A percentile compares a stretch with the other conserved stretches of the same genome.
Conservation (phyloP, 2,797 vertebrate genomes). For the Takifugu ocellatus region DNA sequence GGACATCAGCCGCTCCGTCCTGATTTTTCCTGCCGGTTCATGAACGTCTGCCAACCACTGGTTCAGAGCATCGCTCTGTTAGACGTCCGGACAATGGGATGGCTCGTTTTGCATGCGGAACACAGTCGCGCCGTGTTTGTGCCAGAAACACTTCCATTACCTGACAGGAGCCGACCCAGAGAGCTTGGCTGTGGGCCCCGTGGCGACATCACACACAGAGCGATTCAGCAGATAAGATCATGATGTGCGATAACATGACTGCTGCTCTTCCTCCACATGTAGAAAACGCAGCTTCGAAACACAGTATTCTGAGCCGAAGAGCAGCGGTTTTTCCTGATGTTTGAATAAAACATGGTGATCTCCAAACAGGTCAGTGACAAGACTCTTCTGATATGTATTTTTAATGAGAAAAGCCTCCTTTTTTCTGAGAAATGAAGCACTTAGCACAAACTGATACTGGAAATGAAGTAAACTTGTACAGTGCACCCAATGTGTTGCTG, state of each 20-base stretch:
- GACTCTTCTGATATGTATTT: neutral
- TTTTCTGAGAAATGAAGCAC: constrained; percentile 1
- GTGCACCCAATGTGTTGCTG: too few relatives aligned
- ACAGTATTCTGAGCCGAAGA: neutral
- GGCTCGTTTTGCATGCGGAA: constrained; percentile 47
- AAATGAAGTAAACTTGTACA: too few relatives aligned
- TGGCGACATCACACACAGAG: constrained; percentile 41
- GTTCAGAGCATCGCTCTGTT: constrained; percentile 16
- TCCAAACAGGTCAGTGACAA: neutral
- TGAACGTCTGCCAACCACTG: constrained; percentile 35
- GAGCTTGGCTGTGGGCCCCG: constrained; percentile 36
- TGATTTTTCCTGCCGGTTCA: constrained; percentile 38
- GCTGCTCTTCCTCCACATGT: constrained; percentile 7
- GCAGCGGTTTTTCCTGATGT: neutral
- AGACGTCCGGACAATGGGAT: constrained; percentile 34
- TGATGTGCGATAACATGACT: constrained; percentile 37
- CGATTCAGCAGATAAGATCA: constrained; percentile 37
- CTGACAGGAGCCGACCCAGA: constrained; percentile 43
- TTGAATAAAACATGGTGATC: constrained; percentile 2
- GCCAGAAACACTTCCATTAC: constrained; percentile 52
- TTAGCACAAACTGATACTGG: too few relatives aligned
- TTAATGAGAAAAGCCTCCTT: neutral
- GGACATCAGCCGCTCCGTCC: constrained; percentile 31
- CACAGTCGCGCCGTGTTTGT: constrained; percentile 46
- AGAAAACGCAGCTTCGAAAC: neutral